Evolutionary conservation across 2,797 vertebrate genomes (phyloP).

Genomic region (Tiaroga cobitis): DNA sequence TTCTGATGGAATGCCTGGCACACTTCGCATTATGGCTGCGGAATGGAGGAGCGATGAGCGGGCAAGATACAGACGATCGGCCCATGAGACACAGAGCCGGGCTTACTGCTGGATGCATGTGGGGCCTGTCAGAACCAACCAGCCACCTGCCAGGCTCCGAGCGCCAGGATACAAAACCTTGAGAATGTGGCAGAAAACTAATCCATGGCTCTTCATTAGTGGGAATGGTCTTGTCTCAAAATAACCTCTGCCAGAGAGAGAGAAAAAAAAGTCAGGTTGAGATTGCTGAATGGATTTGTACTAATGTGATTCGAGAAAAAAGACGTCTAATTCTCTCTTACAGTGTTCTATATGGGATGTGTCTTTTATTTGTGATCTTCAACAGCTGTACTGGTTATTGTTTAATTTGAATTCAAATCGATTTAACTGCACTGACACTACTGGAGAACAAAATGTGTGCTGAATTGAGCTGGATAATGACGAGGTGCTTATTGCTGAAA

Average conservation of each 20-base stretch:
- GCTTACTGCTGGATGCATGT: conserved; percentile 56
- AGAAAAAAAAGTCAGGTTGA: neutral
- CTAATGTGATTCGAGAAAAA: neutral
- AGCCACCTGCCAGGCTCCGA: conserved; percentile 60
- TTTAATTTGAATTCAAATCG: neutral
- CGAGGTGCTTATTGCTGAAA: neutral
- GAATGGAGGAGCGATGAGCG: conserved; percentile 35
- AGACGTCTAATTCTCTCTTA: neutral
- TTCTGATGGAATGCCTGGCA: conserved; percentile 55
- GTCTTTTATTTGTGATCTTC: neutral
- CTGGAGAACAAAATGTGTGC: neutral
- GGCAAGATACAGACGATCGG: conserved; percentile 28
- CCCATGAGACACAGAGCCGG: conserved; percentile 41
- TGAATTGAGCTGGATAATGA: neutral
- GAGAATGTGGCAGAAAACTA: conserved; percentile 51
- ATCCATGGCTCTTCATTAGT: conserved; percentile 61
- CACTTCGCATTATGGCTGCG: conserved; percentile 34
- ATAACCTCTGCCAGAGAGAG: conserved; percentile 31
- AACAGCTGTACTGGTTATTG: neutral
- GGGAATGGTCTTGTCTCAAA: conserved; percentile 42
- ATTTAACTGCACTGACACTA: neutral
- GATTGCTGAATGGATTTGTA: neutral
- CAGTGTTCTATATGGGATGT: neutral
- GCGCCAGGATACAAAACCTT: conserved; percentile 57
- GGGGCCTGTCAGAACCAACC: conserved; percentile 54